Evolutionary conservation across 2,113 vertebrate species (phyloP).

Genomic region (Apteryx mantelli): DNA sequence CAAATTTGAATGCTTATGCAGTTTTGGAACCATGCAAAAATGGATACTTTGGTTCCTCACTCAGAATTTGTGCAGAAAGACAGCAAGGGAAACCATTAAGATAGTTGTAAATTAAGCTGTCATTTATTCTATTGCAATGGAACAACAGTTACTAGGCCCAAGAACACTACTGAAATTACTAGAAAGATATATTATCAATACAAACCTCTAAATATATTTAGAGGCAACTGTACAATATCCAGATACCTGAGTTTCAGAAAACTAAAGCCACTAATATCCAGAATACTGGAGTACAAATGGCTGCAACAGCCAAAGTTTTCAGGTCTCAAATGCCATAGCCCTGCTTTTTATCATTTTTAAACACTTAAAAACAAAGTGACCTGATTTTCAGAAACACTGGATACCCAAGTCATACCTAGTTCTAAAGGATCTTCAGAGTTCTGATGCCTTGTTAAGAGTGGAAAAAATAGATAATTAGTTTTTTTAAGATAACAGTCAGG

Average conservation of each 20-base stretch:
- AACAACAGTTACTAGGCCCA: background rate
- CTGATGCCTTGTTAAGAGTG: background rate
- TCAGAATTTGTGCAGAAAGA: background rate
- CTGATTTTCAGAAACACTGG: background rate
- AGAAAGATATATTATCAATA: background rate
- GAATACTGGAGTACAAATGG: background rate
- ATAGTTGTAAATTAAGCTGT: background rate
- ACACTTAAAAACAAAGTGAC: background rate
- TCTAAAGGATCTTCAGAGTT: background rate
- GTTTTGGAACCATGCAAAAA: background rate
- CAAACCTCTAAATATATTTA: background rate
- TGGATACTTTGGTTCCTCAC: background rate
- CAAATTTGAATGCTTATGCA: background rate
- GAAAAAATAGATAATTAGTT: accelerated
- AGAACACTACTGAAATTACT: background rate
- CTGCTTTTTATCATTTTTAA: background rate
- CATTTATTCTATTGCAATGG: background rate
- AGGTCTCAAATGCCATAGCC: background rate
- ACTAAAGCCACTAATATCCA: background rate
- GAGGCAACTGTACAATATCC: background rate
- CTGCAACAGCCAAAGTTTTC: background rate
- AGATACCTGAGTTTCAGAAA: background rate
- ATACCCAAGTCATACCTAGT: background rate
- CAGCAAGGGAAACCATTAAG: background rate
- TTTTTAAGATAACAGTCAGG: background rate